Percentiles rank a stretch among this genome's conserved stretches.
These are phyloP conservation scores for Lophius americanus DNA, from an alignment of 2,797 vertebrate genomes.

Conservation along the genomic window DNA sequence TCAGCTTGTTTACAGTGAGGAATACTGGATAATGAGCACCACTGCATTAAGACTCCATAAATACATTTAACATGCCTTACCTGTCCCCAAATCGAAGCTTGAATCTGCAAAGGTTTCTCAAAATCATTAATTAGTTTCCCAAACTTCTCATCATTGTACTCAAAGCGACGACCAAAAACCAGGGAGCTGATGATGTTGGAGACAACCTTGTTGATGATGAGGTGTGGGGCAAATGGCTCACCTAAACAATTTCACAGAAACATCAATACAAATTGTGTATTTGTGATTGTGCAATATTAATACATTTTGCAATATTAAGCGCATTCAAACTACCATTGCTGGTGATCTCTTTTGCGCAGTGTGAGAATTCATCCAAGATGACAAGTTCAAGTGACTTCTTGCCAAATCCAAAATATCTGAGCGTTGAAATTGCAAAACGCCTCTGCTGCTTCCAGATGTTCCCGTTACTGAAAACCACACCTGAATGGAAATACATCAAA, in stretches of 20 bases:
- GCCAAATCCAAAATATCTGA: slow-evolving; percentile 74
- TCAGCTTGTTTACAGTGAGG: too few species aligned
- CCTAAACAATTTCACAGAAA: slow-evolving; percentile 52
- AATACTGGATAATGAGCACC: too few species aligned
- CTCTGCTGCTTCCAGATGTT: slow-evolving; percentile 69
- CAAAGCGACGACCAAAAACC: slow-evolving; percentile 80
- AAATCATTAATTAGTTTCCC: slow-evolving; percentile 12
- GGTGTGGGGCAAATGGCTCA: slow-evolving; percentile 77
- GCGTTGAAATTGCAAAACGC: slow-evolving; percentile 70
- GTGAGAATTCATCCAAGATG: slow-evolving; percentile 61
- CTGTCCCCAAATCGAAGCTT: slow-evolving; percentile 41
- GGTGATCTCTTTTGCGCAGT: slow-evolving; percentile 29
- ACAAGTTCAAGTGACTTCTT: slow-evolving; percentile 68
- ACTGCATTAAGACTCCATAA: too few species aligned
- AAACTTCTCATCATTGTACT: slow-evolving; percentile 64
- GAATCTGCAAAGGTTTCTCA: neutral
- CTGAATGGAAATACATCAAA: slow-evolving; percentile 35
- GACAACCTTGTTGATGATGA: slow-evolving; percentile 60
- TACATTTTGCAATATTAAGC: too few species aligned
- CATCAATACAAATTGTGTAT: neutral
- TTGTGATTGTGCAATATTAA: neutral
- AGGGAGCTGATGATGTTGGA: slow-evolving; percentile 84
- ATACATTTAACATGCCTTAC: slow-evolving; percentile 22
- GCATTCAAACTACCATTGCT: slow-evolving; percentile 22
- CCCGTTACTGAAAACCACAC: slow-evolving; percentile 63